Evolutionary conservation across 2,888 invertebrate species (phyloP), one percentile per base, ranked within the genome.

Genomic region (Campoplex nolae): DNA sequence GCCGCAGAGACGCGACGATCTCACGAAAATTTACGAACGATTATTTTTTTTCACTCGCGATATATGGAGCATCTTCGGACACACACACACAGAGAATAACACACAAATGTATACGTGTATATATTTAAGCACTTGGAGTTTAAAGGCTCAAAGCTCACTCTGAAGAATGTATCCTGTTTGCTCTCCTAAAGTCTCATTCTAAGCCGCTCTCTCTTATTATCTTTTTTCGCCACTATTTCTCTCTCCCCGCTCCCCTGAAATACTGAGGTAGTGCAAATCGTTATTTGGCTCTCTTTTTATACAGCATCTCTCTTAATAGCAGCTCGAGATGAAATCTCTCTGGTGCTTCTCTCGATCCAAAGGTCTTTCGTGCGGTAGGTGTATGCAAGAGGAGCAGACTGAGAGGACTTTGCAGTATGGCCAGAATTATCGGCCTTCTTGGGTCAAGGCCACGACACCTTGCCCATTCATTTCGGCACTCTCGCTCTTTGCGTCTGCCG

Each of bases 401-500:
- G n/a, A 51, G 68, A 51, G 65, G 54, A 75, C 45, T 80, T 74
- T 54, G 71, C 56, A 35, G 76, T 76, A 48, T 35, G 76, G 38
- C 71, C 76, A 23, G 80, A 86, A 83, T 86, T 80, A 83, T 83
- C 80, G 83, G 80, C 48, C 79, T 83, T 80, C 83, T 67, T 73
- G 68, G 87, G 90, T 88, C 88, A 86, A 89, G 80, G 81, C 80
- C 75, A 83, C 79, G 87, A 82, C 84, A 86, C 82, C 78, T 79
- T 84, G 84, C 68, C 74, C 82, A 87, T 84, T 76, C 82, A 84
- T 84, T 84, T 84, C 71, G 75, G 81, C 81, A 78, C 78, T 84
- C 77, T 78, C 74, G 38, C 23, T 78, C 78, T 58, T 67, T 76
- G 42, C 65, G 38, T 58, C 70, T 32, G 74, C 51, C 79, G 74